Percentiles rank a stretch among this genome's conserved stretches.
These are phyloP conservation scores for Hydropsyche betteni DNA, from an alignment of 2,888 invertebrate species.

Conservation along the genomic window DNA sequence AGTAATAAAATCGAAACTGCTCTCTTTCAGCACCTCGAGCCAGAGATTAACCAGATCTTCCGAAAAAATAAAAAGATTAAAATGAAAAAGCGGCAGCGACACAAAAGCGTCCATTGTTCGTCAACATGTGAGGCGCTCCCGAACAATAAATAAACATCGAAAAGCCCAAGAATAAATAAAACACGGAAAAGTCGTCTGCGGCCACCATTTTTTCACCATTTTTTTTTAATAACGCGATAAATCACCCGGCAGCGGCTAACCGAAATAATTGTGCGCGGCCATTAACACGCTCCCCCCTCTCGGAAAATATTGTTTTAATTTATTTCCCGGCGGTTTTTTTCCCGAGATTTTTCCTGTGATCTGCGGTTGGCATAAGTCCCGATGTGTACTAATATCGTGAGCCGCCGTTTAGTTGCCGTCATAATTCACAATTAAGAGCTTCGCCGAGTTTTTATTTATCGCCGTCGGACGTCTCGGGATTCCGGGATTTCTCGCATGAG, in stretches of 20 bases:
- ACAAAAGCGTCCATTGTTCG: slow-evolving; percentile 17
- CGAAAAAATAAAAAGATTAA: background rate
- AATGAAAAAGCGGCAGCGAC: slow-evolving; percentile 3
- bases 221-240: slow-evolving; percentile 31
- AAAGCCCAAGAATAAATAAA: background rate
- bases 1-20: background rate
- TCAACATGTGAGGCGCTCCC: slow-evolving; percentile 10
- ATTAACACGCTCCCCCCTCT: slow-evolving; percentile 31
- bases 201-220: no score
- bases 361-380: no score
- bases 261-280: slow-evolving; percentile 32
- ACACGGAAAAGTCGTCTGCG: slow-evolving; percentile 2
- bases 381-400: no score
- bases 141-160: background rate
- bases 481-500: slow-evolving; percentile 15
- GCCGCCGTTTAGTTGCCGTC: slow-evolving; percentile 26
- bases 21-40: slow-evolving; percentile 14
- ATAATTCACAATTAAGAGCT: slow-evolving; percentile 51
- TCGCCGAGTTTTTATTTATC: slow-evolving; percentile 30
- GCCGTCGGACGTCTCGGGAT: background rate
- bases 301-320: slow-evolving; percentile 19
- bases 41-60: slow-evolving; percentile 28
- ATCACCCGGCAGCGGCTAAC: slow-evolving; percentile 30
- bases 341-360: background rate
- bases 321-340: background rate